phyloP scores from a whole-genome alignment of 2,888 invertebrate genomes.

The Achlya flavicornis region DNA sequence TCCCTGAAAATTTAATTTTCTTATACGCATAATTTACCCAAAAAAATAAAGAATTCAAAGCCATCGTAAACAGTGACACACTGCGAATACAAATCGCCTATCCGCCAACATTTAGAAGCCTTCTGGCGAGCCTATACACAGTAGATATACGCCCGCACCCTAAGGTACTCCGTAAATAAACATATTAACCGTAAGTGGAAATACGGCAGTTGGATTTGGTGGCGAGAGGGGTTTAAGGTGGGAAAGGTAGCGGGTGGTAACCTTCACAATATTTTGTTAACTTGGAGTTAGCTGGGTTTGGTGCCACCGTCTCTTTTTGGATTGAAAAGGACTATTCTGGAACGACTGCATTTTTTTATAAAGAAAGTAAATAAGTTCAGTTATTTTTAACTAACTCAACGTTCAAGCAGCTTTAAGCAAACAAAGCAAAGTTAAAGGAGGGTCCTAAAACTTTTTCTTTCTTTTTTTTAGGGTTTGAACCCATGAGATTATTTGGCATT shows the following conservation, averaged over 20 bases:
- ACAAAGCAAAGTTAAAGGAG: no score
- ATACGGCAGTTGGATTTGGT: conserved; percentile 53
- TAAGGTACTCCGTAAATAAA: conserved; percentile 65
- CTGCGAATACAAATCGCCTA: conserved; percentile 1
- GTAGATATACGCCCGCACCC: neutral
- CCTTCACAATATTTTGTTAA: conserved; percentile 9
- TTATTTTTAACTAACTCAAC: no score
- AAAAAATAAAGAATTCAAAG: neutral
- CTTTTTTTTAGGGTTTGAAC: no score
- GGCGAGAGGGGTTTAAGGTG: conserved; percentile 27
- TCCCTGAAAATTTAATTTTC: neutral
- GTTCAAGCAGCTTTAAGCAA: no score
- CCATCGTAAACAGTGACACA: neutral
- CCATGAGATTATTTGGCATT: no score
- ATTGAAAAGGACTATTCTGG: no score
- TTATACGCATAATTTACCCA: neutral
- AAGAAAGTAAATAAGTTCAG: no score
- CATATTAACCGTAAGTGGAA: conserved; percentile 74
- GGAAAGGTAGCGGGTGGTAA: conserved; percentile 22
- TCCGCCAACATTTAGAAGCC: neutral
- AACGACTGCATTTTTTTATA: no score
- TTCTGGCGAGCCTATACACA: conserved; percentile 1
- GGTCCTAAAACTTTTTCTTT: no score
- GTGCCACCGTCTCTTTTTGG: neutral
- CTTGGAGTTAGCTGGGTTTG: neutral